phyloP scores from a whole-genome alignment of 2,797 vertebrate genomes.

The Pteropus rufus region DNA sequence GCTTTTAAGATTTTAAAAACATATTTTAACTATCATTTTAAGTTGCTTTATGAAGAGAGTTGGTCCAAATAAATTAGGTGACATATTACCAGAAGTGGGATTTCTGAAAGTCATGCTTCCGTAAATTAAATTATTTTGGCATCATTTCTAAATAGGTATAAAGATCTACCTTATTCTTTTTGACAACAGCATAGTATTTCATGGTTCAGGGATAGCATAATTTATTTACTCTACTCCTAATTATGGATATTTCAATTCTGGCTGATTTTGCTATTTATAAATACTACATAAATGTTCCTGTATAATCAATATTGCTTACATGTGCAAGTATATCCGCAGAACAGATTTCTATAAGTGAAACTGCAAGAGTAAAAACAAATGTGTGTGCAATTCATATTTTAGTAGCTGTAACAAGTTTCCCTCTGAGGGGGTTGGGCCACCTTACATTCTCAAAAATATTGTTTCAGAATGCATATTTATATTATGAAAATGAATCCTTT shows the following conservation, averaged over 20 bases:
- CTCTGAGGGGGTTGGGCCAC: neutral
- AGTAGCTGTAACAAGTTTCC: neutral
- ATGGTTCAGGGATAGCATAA: neutral
- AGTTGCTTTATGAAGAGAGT: neutral
- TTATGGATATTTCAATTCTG: neutral
- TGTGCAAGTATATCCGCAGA: neutral
- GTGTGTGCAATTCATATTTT: neutral
- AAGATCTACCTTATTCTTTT: neutral
- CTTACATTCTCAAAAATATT: neutral
- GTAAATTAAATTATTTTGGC: neutral
- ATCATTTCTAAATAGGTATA: neutral
- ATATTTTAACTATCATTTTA: neutral
- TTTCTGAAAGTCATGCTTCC: neutral
- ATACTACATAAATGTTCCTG: neutral
- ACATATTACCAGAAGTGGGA: neutral
- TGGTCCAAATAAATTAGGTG: neutral
- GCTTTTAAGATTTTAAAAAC: neutral
- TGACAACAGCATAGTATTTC: neutral
- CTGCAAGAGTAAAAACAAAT: neutral
- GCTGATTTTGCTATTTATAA: neutral
- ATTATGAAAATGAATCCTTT: neutral
- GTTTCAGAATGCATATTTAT: neutral
- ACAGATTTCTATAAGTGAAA: conserved; percentile 28
- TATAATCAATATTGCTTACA: neutral
- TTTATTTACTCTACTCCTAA: neutral